phyloP scores from a whole-genome alignment of 2,797 vertebrate genomes.

The Carapus acus region DNA sequence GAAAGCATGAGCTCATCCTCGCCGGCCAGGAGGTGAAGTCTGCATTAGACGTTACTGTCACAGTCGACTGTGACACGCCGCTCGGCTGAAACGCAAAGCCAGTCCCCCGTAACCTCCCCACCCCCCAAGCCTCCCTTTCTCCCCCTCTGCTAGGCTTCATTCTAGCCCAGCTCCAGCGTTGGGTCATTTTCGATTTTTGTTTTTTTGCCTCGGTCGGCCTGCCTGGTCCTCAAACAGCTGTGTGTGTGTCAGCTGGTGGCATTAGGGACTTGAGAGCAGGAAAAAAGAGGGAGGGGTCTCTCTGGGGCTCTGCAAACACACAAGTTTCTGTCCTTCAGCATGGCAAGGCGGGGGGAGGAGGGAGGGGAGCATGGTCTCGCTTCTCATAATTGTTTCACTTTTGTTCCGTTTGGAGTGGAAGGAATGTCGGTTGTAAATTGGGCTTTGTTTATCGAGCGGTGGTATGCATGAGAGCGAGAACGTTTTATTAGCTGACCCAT shows the following conservation, averaged over 20 bases:
- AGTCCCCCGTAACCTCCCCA: constrained; percentile 1
- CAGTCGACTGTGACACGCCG: constrained; percentile 38
- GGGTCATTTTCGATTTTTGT: constrained; percentile 44
- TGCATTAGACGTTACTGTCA: constrained; percentile 68
- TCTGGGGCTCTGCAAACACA: constrained; percentile 44
- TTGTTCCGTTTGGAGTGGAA: constrained; percentile 36
- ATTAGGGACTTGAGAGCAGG: constrained; percentile 46
- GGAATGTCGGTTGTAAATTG: constrained; percentile 43
- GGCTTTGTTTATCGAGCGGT: constrained; percentile 40
- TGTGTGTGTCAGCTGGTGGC: constrained; percentile 74
- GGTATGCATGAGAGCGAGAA: constrained; percentile 9
- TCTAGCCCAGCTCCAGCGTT: constrained; percentile 22
- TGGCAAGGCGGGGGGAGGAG: constrained; percentile 24
- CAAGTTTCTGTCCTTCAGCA: constrained; percentile 46
- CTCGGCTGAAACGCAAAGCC: constrained; percentile 22
- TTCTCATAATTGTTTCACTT: constrained; percentile 33
- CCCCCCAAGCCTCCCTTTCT: constrained; percentile 1
- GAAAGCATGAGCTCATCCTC: constrained; percentile 71
- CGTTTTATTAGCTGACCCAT: constrained; percentile 42
- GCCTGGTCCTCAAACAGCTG: constrained; percentile 71
- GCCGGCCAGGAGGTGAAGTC: constrained; percentile 65
- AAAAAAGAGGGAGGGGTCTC: constrained; percentile 61
- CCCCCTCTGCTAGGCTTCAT: constrained; percentile 21
- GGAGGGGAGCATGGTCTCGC: too few species aligned
- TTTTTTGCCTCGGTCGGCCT: too few species aligned